Evolutionary conservation across 2,113 vertebrate species (phyloP).

Genomic region (Pseudonaja textilis): DNA sequence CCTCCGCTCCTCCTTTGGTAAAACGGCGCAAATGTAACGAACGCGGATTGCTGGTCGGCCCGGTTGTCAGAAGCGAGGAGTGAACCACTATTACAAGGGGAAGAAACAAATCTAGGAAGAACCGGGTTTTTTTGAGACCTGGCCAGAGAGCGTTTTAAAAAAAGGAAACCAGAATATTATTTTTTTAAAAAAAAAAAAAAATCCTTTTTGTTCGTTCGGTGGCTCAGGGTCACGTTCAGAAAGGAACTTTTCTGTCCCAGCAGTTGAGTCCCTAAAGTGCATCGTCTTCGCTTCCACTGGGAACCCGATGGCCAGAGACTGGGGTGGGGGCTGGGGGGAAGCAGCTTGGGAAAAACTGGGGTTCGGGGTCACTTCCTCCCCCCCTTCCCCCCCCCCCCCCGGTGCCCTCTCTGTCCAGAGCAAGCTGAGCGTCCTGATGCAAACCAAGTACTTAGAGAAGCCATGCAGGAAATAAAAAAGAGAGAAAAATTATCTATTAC

Average conservation of each 20-base stretch:
- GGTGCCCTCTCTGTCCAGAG: neutral
- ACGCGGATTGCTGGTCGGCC: neutral
- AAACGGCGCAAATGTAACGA: neutral
- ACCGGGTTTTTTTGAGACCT: neutral
- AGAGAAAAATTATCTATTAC: slow-evolving; percentile 10
- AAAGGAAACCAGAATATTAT: neutral
- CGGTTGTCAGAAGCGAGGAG: neutral
- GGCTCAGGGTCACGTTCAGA: neutral
- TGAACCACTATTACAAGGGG: neutral
- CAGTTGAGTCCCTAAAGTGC: slow-evolving; percentile 24
- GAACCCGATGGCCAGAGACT: rapidly evolving
- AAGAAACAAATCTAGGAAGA: neutral
- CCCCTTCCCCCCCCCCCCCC: too few species aligned
- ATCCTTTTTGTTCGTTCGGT: neutral
- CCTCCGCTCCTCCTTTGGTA: neutral
- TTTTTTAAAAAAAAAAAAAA: neutral
- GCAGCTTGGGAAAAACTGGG: neutral
- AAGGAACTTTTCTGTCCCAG: neutral
- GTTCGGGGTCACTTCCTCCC: too few species aligned
- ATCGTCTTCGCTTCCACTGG: neutral
- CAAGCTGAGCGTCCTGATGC: slow-evolving; percentile 8
- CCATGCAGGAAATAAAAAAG: slow-evolving; percentile 29
- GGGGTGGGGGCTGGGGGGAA: neutral
- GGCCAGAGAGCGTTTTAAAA: neutral
- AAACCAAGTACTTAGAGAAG: slow-evolving; percentile 15